Percentiles rank a stretch among this genome's conserved stretches.
Conservation (phyloP, 2,888 invertebrate species). For the Spilosoma lubricipeda region DNA sequence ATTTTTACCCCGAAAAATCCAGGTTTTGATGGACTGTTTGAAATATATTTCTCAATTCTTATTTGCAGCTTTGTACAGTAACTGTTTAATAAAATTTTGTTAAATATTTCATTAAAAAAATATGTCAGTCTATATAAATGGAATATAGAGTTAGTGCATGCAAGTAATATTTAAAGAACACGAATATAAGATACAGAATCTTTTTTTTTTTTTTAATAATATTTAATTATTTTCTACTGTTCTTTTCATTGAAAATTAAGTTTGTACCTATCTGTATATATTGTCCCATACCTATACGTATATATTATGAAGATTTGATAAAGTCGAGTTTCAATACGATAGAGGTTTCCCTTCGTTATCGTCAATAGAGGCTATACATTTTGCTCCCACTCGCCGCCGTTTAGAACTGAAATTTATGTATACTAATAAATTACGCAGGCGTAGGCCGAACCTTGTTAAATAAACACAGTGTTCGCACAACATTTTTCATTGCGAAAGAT, state of each 20-base stretch:
- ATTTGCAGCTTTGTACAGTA: neutral
- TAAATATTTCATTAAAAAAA: neutral
- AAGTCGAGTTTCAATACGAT: conserved; percentile 40
- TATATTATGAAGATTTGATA: conserved; percentile 44
- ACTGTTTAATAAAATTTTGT: conserved; percentile 18
- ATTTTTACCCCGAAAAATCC: neutral
- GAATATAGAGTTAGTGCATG: neutral
- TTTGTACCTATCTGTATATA: conserved; percentile 26
- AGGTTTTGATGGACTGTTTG: neutral
- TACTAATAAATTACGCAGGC: conserved; percentile 75
- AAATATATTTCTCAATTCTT: conserved; percentile 4
- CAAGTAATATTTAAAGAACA: conserved; percentile 10
- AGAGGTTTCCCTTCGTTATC: conserved; percentile 59
- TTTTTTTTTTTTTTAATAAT: no score
- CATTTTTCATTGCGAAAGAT: conserved; percentile 73
- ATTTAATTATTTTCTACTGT: neutral
- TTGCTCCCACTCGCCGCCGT: conserved; percentile 55
- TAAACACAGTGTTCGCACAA: conserved; percentile 77
- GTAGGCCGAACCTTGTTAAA: conserved; percentile 70
- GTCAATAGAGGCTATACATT: conserved; percentile 69
- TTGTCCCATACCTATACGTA: no score
- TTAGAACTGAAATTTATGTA: conserved; percentile 77
- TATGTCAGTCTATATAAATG: neutral
- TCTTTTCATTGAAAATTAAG: conserved; percentile 13
- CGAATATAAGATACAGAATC: conserved; percentile 5